Conservation (phyloP, 2,888 invertebrate genomes). For the Ectemnius continuus region DNA sequence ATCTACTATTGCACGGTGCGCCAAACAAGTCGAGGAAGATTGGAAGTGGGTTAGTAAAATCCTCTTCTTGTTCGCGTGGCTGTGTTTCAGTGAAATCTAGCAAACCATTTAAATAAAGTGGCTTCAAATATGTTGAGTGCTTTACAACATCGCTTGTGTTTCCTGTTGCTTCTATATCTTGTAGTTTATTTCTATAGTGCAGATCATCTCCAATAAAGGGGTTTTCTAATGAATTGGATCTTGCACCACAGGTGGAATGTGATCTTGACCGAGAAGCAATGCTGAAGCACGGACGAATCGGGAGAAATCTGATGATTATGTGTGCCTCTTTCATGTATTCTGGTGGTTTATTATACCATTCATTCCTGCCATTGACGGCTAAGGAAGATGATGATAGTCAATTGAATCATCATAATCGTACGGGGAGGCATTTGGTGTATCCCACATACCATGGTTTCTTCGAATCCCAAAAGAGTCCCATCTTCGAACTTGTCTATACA, state of each 20-base stretch:
- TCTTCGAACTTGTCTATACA: slow-evolving; percentile 59
- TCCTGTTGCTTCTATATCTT: no score
- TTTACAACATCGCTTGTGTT: no score
- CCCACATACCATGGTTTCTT: slow-evolving; percentile 47
- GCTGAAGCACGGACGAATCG: slow-evolving; percentile 58
- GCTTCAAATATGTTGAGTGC: no score
- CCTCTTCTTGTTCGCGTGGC: slow-evolving; percentile 31
- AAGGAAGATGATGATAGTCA: slow-evolving; percentile 54
- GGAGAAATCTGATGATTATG: slow-evolving; percentile 52
- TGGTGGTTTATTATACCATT: slow-evolving; percentile 43
- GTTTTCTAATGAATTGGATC: no score
- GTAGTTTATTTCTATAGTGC: no score
- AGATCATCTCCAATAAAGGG: no score
- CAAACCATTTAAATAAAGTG: no score
- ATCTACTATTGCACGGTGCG: slow-evolving; percentile 48
- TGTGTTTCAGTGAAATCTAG: no score
- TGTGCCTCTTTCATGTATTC: slow-evolving; percentile 52
- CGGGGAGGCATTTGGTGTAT: slow-evolving; percentile 49
- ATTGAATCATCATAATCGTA: slow-evolving; percentile 53
- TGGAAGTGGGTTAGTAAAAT: slow-evolving; percentile 43
- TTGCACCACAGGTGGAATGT: slow-evolving; percentile 32
- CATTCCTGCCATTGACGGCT: slow-evolving; percentile 46
- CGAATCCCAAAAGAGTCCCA: slow-evolving; percentile 50
- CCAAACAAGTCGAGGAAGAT: slow-evolving; percentile 55
- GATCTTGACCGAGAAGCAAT: slow-evolving; percentile 51